Evolutionary conservation across 2,888 invertebrate genomes (phyloP), one percentile per base, ranked within the genome.

Genomic region (Clostera curtula): DNA sequence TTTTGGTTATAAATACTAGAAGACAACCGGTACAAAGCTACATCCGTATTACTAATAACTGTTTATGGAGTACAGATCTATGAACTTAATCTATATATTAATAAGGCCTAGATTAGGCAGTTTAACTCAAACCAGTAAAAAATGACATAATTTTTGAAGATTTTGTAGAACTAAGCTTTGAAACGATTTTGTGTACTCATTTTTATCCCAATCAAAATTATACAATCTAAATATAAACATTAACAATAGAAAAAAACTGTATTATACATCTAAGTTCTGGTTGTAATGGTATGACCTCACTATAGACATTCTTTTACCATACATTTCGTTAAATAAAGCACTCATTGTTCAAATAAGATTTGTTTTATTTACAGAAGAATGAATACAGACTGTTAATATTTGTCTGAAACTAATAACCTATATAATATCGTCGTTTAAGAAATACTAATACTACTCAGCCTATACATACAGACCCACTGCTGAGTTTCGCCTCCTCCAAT

Each of bases 321-420:
- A 72, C 77, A 77, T 80, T 79, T 80, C 72, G 80, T 80, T 80
- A 82, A n/a, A 75, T 82, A 82, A 80, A 82, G 79, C 82, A 82
- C 82, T 77, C 76, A 79, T 80, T 82, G 82, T 82, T 82, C 82
- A 52, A 67, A 55, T 41, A 31, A 29, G 27, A 27, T 12, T 35
- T 7, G 7, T 20, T 23, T 14, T 20, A 6, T 12, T 20, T 7
- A n/a, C n/a, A n/a, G n/a, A n/a, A n/a, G n/a, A n/a, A n/a, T n/a
- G n/a, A n/a, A n/a, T n/a, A n/a, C n/a, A n/a, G n/a, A n/a, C n/a
- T n/a, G n/a, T n/a, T n/a, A n/a, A n/a, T n/a, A n/a, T n/a, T n/a
- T n/a, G n/a, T n/a, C n/a, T n/a, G n/a, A n/a, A n/a, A n/a, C n/a
- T n/a, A n/a, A n/a, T n/a, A n/a, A n/a, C n/a, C n/a, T n/a, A n/a